These are phyloP conservation scores for Dolomedes plantarius DNA, from an alignment of 2,888 invertebrate genomes.

Conservation along the genomic window DNA sequence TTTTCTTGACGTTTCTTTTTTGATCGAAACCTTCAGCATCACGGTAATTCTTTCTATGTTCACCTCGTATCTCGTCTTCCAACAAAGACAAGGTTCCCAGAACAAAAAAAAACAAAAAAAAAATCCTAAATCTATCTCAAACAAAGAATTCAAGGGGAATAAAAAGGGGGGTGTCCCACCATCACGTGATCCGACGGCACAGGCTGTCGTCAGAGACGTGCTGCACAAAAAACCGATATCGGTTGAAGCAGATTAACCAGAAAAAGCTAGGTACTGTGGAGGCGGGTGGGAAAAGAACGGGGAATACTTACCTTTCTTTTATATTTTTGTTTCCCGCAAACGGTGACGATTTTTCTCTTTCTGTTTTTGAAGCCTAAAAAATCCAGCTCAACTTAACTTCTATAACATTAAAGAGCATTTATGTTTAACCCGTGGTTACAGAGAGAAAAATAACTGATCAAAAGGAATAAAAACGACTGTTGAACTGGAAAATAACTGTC, in stretches of 20 bases:
- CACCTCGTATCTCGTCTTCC: not conserved
- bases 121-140: constrained; percentile 11
- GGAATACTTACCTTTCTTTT: constrained; percentile 22
- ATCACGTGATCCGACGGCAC: constrained; percentile 42
- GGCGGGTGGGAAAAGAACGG: not conserved
- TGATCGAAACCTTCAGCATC: not conserved
- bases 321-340: constrained; percentile 5
- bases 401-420: constrained; percentile 5
- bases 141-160: constrained; percentile 8
- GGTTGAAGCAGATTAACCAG: constrained; percentile 38
- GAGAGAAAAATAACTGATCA: not conserved
- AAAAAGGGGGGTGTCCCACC: not conserved
- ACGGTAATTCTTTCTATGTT: not conserved
- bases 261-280: not conserved
- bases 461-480: not conserved
- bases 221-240: constrained; percentile 59
- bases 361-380: not conserved
- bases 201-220: constrained; percentile 60
- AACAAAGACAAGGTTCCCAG: not conserved
- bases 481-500: not conserved
- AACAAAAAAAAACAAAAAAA: constrained; percentile 4
- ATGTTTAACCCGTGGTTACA: constrained; percentile 5
- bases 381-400: not conserved
- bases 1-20: not conserved
- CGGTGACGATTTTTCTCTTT: constrained; percentile 6